Conservation (phyloP, 1,140 invertebrate species). For the Leptinotarsa undecemlineata region DNA sequence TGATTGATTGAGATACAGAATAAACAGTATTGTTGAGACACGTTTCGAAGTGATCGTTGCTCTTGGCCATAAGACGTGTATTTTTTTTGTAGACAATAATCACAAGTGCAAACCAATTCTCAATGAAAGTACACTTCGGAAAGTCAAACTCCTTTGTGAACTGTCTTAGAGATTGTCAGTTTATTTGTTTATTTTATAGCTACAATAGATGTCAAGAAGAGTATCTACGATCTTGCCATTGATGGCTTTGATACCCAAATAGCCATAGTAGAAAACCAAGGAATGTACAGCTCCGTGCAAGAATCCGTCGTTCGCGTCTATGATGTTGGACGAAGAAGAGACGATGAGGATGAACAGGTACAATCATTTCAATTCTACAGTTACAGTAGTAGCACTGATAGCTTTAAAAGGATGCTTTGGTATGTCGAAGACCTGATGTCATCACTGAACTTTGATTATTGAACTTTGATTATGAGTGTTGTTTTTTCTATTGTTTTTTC, state of each 20-base stretch:
- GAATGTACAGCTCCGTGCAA: conserved; percentile 73
- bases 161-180: not conserved
- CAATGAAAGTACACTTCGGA: too few species aligned
- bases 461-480: not conserved
- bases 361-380: not conserved
- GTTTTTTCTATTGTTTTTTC: not conserved
- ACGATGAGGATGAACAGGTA: conserved; percentile 75
- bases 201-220: conserved; percentile 58
- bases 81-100: too few species aligned
- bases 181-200: conserved; percentile 35
- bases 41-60: too few species aligned
- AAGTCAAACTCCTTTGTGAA: too few species aligned
- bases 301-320: conserved; percentile 84
- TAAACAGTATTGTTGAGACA: too few species aligned
- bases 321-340: conserved; percentile 74
- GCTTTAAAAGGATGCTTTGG: not conserved
- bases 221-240: conserved; percentile 75
- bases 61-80: too few species aligned
- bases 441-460: conserved; percentile 34
- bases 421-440: too few species aligned
- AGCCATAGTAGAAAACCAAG: conserved; percentile 81
- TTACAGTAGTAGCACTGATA: not conserved
- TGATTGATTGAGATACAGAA: too few species aligned
- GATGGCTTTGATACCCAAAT: conserved; percentile 79
- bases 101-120: too few species aligned